A percentile compares a stretch with the other conserved stretches of the same genome.
Conservation (phyloP, 2,113 vertebrate genomes). For the Poeciliopsis turrubarensis region DNA sequence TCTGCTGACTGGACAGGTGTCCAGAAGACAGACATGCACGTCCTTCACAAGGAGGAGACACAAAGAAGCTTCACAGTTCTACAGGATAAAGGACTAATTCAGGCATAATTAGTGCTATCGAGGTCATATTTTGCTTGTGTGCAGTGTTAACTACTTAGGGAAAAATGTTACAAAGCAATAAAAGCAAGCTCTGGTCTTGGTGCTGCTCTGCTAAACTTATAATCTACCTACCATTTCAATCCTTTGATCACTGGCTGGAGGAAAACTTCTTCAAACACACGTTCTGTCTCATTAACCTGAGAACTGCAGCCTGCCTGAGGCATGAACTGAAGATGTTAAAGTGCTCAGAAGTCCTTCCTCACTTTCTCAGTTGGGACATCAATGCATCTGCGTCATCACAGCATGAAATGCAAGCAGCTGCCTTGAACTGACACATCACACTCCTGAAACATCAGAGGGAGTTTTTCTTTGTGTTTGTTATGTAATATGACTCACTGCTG, state of each 20-base stretch:
- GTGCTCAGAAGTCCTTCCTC: slow-evolving; percentile 18
- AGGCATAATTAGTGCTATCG: background rate
- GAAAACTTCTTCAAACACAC: background rate
- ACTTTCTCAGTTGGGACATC: slow-evolving; percentile 40
- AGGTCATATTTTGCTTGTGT: background rate
- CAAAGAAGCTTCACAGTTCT: background rate
- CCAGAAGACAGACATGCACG: no score
- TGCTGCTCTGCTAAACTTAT: background rate
- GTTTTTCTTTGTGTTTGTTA: slow-evolving; percentile 26
- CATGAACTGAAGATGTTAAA: background rate
- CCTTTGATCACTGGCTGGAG: background rate
- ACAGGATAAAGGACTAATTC: background rate
- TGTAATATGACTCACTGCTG: background rate
- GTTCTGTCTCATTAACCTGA: background rate
- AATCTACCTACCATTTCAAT: background rate
- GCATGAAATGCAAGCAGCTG: slow-evolving; percentile 44
- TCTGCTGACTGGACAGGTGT: no score
- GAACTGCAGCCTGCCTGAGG: background rate
- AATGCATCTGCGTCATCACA: slow-evolving; percentile 49
- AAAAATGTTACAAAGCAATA: background rate
- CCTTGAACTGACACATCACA: slow-evolving; percentile 21
- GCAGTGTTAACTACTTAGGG: background rate
- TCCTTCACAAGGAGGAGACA: no score
- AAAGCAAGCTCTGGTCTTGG: background rate
- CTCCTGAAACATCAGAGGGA: background rate